Conservation (phyloP, 2,113 vertebrate genomes). For the Brachypteracias leptosomus region DNA sequence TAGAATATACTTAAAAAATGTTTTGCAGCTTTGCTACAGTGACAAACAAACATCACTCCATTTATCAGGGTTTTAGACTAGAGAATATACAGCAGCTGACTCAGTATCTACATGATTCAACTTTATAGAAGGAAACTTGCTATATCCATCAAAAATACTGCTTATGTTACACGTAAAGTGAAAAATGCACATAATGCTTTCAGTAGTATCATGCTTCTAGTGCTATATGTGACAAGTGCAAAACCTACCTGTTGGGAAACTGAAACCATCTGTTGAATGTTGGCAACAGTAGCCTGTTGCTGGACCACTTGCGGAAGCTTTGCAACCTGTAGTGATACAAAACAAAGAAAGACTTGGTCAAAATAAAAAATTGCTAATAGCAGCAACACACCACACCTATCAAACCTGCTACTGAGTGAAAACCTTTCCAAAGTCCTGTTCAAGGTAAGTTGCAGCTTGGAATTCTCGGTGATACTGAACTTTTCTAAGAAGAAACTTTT, state of each 20-base stretch:
- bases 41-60: not conserved
- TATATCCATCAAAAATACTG: not conserved
- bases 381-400: not conserved
- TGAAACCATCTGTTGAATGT: conserved; percentile 87
- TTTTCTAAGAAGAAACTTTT: not conserved
- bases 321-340: conserved; percentile 73
- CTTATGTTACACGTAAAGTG: not conserved
- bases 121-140: not conserved
- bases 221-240: not conserved
- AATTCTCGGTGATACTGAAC: not conserved
- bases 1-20: not conserved
- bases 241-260: conserved; percentile 86
- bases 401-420: not conserved
- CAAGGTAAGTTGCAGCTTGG: not conserved
- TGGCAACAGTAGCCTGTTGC: conserved; percentile 81
- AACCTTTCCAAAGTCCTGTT: not conserved
- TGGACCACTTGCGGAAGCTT: conserved; percentile 88
- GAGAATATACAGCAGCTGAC: not conserved
- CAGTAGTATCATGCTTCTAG: not conserved
- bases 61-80: not conserved
- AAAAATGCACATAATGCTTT: not conserved
- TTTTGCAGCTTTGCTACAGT: not conserved
- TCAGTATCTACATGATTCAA: not conserved
- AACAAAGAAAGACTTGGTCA: not conserved
- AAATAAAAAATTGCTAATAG: not conserved